Conservation (phyloP, 2,797 vertebrate genomes). For the Semotilus atromaculatus region DNA sequence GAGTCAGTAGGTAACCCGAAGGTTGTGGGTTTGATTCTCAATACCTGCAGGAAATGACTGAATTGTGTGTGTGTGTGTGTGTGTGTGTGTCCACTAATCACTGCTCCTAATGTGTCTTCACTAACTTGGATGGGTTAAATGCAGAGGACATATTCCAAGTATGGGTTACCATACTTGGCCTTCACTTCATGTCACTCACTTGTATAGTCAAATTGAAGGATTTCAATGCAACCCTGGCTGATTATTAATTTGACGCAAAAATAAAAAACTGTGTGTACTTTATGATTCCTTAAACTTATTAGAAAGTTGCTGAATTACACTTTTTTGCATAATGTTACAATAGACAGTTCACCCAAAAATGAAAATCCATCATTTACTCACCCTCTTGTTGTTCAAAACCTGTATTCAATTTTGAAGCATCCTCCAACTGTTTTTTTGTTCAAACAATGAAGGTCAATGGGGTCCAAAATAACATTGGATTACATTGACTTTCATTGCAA, state of each 20-base stretch:
- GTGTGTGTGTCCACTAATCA: too few relatives aligned
- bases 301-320: not conserved
- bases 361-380: not conserved
- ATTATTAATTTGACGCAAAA: not conserved
- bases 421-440: not conserved
- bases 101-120: not conserved
- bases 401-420: not conserved
- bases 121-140: not conserved
- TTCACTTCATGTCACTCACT: not conserved
- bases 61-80: not conserved
- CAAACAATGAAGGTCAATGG: not conserved
- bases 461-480: not conserved
- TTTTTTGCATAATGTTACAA: not conserved
- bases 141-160: not conserved
- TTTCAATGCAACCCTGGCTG: not conserved
- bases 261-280: not conserved
- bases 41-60: not conserved
- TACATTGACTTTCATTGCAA: not conserved
- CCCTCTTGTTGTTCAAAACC: not conserved
- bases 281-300: not conserved
- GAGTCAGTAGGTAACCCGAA: not conserved
- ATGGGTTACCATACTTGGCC: not conserved
- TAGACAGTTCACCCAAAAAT: constrained; percentile 8
- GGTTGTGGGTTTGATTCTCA: not conserved
- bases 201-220: not conserved